Conservation (phyloP, 92 coral and sea anemone genomes). For the Parazoanthus darwini region DNA sequence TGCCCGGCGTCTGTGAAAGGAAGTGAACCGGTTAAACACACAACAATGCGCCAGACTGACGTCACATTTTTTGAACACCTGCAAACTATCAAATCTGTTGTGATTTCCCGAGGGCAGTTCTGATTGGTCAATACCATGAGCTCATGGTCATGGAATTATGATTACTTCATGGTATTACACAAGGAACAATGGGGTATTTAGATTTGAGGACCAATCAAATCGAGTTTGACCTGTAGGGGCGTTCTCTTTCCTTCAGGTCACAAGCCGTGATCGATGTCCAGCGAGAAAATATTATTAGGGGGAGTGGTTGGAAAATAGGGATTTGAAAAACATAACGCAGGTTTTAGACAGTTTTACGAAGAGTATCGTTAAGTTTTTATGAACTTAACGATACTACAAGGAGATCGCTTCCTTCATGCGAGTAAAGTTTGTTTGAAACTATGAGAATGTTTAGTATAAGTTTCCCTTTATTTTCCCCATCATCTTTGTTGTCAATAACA, state of each 20-base stretch:
- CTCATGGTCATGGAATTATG: conserved; percentile 90
- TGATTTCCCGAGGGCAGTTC: conserved; percentile 64
- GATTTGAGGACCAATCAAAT: conserved; percentile 61
- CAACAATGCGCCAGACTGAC: conserved; percentile 19
- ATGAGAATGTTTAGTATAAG: not conserved
- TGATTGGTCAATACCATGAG: conserved; percentile 85
- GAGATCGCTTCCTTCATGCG: not conserved
- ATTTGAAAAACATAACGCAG: not conserved
- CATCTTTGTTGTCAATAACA: not conserved
- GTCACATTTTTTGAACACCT: conserved; percentile 25
- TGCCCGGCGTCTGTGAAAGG: conserved; percentile 34
- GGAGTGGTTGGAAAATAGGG: conserved; percentile 11
- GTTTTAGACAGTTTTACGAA: not conserved
- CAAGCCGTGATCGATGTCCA: conserved; percentile 42
- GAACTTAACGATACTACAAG: not conserved
- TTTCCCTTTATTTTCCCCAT: not conserved
- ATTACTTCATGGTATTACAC: conserved; percentile 94
- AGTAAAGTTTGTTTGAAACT: not conserved
- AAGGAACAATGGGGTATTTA: conserved; percentile 58
- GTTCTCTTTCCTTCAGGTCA: conserved; percentile 35
- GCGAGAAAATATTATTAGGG: not conserved
- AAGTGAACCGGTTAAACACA: conserved; percentile 25
- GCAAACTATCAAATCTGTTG: conserved; percentile 45
- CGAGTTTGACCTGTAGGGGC: conserved; percentile 21
- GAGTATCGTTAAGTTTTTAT: not conserved